Evolutionary conservation across 2,888 invertebrate species (phyloP), one percentile per base, ranked within the genome.

Genomic region (Drosophila nigricruria): DNA sequence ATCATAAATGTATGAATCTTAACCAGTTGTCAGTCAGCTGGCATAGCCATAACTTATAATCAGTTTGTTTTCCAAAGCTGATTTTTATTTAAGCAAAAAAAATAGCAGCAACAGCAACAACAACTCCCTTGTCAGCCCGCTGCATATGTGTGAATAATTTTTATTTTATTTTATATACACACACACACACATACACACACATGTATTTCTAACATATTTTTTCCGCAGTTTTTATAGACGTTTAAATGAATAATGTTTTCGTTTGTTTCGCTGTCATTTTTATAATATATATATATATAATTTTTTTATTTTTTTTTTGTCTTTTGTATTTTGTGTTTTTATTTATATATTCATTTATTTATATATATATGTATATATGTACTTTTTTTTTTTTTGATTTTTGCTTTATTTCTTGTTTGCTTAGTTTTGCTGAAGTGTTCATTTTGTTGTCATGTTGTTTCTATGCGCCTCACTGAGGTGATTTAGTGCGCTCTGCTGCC

Each of bases 391-490:
- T 54, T 67, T 40, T 52, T 40, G 8, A 47, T 50, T 65, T 70
- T 71, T 72, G 70, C 56, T 71, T 82, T 85, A 72, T 88, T 85
- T 85, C 70, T 76, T 79, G 80, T 25, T 63, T 64, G 73, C 73
- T 72, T 65, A 82, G 77, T 84, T 78, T 88, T 72, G 90, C 81
- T 85, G 88, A 85, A 86, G 80, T 80, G 87, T 73, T 90, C 88
- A 88, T 90, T 87, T 87, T 86, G 89, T 87, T 87, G 83, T 88
- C 90, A 90, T 79, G 89, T 88, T 88, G 86, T 90, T 86, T 80
- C 83, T 72, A 88, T 80, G 89, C 88, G 89, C 70, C 73, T 61
- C 63, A 68, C 61, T 57, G 73, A 82, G 76, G 76, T 87, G 86
- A 87, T 88, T 87, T 87, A 87, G 68, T 85, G 83, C 73, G 80